These are phyloP conservation scores for Silurus asotus DNA, from an alignment of 2,113 vertebrate genomes.

Conservation along the genomic window DNA sequence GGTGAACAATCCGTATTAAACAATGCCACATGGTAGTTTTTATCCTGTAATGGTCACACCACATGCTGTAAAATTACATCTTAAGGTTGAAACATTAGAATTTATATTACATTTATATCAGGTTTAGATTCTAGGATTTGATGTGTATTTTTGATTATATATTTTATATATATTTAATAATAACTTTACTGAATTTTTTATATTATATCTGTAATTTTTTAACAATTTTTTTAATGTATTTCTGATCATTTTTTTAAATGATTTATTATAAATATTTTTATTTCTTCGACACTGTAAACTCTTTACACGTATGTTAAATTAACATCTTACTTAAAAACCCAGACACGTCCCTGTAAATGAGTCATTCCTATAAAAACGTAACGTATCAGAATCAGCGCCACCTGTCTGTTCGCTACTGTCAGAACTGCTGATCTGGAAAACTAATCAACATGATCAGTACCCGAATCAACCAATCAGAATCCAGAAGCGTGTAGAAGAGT, in stretches of 20 bases:
- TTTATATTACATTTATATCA: too few relatives aligned
- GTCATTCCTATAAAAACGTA: neutral
- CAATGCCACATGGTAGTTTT: neutral
- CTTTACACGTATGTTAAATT: neutral
- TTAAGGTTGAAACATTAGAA: too few relatives aligned
- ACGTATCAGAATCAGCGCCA: neutral
- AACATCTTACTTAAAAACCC: neutral
- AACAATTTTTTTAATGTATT: too few relatives aligned
- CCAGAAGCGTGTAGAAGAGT: neutral
- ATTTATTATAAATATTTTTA: too few relatives aligned
- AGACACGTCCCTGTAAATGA: neutral
- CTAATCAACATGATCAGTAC: neutral
- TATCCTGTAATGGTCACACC: neutral
- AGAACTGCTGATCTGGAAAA: neutral
- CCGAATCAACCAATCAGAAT: neutral
- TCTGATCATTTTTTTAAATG: too few relatives aligned
- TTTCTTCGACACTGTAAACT: neutral
- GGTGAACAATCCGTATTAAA: neutral
- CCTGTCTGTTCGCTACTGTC: neutral
- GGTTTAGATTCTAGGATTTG: too few relatives aligned
- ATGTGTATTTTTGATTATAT: too few relatives aligned
- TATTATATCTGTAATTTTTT: too few relatives aligned
- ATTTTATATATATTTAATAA: too few relatives aligned
- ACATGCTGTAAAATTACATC: neutral
- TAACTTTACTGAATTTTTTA: too few relatives aligned